Evolutionary conservation across 2,113 vertebrate species (phyloP).

Genomic region (Grantiella picta): DNA sequence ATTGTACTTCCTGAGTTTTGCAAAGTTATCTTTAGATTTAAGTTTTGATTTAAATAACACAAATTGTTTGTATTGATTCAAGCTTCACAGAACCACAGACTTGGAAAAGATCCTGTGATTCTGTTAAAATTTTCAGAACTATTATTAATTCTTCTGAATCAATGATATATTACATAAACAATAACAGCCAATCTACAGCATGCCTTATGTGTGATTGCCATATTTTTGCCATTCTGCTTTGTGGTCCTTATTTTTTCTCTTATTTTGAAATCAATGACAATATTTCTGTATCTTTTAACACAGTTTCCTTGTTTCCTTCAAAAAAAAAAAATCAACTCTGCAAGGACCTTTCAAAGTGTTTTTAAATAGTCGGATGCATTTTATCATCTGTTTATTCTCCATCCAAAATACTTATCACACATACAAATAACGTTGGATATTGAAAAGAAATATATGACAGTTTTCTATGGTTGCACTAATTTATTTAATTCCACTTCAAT

Average conservation of each 20-base stretch:
- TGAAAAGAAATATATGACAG: background rate
- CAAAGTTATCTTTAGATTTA: background rate
- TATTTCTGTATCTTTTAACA: background rate
- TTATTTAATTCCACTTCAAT: background rate
- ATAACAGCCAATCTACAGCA: background rate
- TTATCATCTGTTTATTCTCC: background rate
- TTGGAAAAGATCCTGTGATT: background rate
- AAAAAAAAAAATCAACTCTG: background rate
- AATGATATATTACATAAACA: background rate
- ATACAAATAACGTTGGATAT: background rate
- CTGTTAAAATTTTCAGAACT: background rate
- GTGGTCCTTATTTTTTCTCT: background rate
- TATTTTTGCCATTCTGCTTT: background rate
- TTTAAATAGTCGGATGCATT: background rate
- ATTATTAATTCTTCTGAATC: background rate
- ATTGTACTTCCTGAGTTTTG: background rate
- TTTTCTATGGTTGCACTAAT: background rate
- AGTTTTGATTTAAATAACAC: background rate
- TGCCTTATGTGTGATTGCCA: background rate
- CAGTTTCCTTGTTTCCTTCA: background rate
- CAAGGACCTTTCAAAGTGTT: background rate
- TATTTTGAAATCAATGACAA: background rate
- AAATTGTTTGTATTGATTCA: background rate
- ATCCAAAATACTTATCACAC: background rate
- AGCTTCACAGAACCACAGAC: background rate